These are phyloP conservation scores for Panthera tigris DNA, from an alignment of 2,113 vertebrate species.

Conservation along the genomic window DNA sequence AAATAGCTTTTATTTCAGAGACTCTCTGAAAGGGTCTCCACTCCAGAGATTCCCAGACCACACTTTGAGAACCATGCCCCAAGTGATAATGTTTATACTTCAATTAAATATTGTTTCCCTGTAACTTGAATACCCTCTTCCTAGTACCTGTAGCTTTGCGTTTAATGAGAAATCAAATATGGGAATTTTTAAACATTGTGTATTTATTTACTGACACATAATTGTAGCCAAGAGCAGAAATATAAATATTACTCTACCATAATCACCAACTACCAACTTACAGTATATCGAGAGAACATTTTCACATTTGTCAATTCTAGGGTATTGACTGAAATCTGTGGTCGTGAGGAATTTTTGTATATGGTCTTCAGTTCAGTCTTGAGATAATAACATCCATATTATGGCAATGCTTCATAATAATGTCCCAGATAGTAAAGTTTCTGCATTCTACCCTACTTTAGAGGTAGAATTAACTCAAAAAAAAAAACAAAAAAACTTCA, in stretches of 20 bases:
- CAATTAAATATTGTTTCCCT: background rate
- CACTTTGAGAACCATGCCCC: background rate
- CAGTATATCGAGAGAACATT: background rate
- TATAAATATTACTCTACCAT: background rate
- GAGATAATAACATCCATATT: background rate
- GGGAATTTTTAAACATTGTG: background rate
- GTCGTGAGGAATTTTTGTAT: background rate
- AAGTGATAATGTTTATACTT: background rate
- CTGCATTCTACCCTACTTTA: background rate
- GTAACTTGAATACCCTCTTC: background rate
- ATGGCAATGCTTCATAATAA: background rate
- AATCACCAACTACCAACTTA: background rate
- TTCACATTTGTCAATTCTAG: background rate
- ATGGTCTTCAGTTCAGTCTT: background rate
- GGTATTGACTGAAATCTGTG: background rate
- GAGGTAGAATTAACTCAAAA: background rate
- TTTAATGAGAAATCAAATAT: background rate
- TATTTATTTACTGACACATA: background rate
- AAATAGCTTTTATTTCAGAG: background rate
- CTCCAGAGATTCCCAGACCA: background rate
- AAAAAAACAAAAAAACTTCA: background rate
- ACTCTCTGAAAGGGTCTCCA: background rate
- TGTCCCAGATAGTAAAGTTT: background rate
- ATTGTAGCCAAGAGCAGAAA: conserved; percentile 15
- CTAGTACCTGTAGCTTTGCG: background rate